phyloP scores from a whole-genome alignment of 1,140 invertebrate genomes.

The Varroa destructor region DNA sequence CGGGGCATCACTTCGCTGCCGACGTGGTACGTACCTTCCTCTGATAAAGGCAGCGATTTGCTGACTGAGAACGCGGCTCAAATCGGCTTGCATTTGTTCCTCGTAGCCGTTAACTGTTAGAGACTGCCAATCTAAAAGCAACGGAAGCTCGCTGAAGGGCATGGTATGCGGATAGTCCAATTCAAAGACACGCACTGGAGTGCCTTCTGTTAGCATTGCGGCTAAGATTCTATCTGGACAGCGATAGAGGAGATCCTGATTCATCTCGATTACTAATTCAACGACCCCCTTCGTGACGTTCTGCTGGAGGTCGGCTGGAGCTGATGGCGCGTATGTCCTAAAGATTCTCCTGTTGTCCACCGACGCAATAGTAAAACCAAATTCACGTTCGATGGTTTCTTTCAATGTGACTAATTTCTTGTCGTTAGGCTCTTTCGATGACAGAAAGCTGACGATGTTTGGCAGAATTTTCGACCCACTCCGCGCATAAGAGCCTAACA shows the following conservation, averaged over 20 bases:
- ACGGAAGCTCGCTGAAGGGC: background rate
- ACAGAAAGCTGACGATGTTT: background rate
- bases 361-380: background rate
- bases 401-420: constrained; percentile 4
- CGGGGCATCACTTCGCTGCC: no score
- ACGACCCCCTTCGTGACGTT: background rate
- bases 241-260: constrained; percentile 4
- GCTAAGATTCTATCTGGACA: background rate
- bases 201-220: background rate
- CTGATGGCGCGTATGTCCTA: constrained; percentile 3
- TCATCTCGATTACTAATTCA: constrained; percentile 2
- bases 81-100: background rate
- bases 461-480: constrained; percentile 6
- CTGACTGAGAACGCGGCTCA: constrained; percentile 13
- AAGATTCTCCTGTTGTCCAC: constrained; percentile 20
- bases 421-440: background rate
- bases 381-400: constrained; percentile 1
- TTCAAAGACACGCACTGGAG: constrained; percentile 11
- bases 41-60: constrained; percentile 19
- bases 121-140: background rate
- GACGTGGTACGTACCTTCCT: background rate
- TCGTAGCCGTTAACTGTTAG: background rate
- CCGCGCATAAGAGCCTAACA: background rate
- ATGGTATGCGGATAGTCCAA: background rate
- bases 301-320: background rate